Evolutionary conservation across 2,888 invertebrate genomes (phyloP).

Genomic region (Lasioglossum marginatum): DNA sequence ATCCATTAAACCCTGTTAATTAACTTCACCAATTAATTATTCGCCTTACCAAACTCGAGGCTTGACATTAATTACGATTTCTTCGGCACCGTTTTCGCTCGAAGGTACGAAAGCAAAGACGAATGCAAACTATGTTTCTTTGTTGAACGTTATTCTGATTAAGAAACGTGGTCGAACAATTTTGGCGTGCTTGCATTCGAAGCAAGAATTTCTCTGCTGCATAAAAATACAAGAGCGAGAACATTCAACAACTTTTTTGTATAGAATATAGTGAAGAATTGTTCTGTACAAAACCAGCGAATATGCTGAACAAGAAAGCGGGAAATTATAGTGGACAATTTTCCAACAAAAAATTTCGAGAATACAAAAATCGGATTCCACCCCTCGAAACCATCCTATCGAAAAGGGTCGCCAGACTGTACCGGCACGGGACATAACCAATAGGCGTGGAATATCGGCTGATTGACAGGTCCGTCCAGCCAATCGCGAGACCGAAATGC

Average conservation of each 20-base stretch:
- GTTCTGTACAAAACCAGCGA: too few species aligned
- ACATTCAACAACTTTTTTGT: too few species aligned
- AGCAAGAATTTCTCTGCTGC: too few species aligned
- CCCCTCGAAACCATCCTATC: background rate
- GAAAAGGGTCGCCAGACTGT: slow-evolving; percentile 54
- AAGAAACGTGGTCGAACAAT: background rate
- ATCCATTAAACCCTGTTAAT: background rate
- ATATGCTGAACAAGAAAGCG: too few species aligned
- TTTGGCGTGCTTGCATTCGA: background rate
- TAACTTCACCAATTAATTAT: background rate
- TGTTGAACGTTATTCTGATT: background rate
- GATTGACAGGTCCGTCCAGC: slow-evolving; percentile 93
- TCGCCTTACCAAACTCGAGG: background rate
- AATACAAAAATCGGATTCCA: background rate
- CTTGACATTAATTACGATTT: background rate
- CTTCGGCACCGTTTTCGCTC: background rate
- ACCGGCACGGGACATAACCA: slow-evolving; percentile 75
- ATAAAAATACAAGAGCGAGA: too few species aligned
- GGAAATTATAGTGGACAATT: background rate
- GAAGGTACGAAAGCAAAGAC: background rate
- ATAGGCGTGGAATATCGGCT: slow-evolving; percentile 86
- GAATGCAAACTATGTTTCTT: background rate
- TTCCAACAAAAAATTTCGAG: background rate
- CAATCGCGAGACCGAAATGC: slow-evolving; percentile 91
- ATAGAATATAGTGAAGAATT: too few species aligned